These are phyloP conservation scores for Epirrhoe tristata DNA, from an alignment of 2,888 invertebrate species.

Conservation along the genomic window DNA sequence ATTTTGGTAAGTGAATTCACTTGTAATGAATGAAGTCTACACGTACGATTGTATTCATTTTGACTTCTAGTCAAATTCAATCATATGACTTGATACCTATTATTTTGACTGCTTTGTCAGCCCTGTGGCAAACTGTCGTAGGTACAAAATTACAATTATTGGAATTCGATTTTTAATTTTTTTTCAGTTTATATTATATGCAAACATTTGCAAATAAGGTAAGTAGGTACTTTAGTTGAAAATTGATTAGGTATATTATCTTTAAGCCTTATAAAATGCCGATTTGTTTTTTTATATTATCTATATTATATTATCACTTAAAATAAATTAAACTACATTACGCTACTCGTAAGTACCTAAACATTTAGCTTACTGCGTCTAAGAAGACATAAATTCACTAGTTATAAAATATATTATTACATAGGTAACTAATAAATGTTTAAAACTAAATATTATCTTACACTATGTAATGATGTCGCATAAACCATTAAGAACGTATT, in stretches of 20 bases:
- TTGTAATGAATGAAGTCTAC: background rate
- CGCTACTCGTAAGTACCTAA: background rate
- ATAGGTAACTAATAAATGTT: background rate
- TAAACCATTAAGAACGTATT: too few relatives aligned
- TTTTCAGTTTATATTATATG: too few relatives aligned
- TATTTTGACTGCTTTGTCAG: slow-evolving; percentile 39
- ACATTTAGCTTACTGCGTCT: background rate
- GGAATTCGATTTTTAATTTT: background rate
- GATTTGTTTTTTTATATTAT: background rate
- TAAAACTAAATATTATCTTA: background rate
- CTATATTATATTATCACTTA: background rate
- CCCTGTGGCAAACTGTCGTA: slow-evolving; percentile 30
- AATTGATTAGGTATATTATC: background rate
- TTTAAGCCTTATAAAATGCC: background rate
- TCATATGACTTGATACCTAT: slow-evolving; percentile 31
- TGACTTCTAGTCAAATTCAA: background rate
- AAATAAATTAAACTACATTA: background rate
- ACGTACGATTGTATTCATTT: background rate
- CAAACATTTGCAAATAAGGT: too few relatives aligned
- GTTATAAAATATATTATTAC: background rate
- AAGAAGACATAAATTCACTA: background rate
- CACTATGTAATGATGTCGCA: background rate
- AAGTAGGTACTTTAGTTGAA: background rate
- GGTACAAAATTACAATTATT: slow-evolving; percentile 25
- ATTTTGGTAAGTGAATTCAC: slow-evolving; percentile 39